Evolutionary conservation across 2,113 vertebrate genomes (phyloP).

Genomic region (Neotragus pygmaeus): DNA sequence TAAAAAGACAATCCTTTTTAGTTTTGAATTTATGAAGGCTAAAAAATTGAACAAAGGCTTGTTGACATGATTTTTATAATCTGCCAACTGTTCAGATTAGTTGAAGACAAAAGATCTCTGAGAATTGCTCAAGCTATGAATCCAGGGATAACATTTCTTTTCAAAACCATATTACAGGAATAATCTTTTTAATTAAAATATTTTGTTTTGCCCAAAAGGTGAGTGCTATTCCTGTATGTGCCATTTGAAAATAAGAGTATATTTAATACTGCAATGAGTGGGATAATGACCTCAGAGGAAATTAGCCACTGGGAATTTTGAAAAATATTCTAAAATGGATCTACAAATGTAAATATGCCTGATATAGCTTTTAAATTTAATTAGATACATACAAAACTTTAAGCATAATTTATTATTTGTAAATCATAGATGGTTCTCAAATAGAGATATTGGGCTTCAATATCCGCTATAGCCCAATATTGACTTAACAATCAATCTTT

Average conservation of each 20-base stretch:
- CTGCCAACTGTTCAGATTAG: neutral
- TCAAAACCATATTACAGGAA: neutral
- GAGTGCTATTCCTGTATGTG: neutral
- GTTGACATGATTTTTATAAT: conserved; percentile 13
- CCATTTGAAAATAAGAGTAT: neutral
- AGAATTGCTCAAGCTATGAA: neutral
- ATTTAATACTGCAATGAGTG: neutral
- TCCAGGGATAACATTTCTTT: neutral
- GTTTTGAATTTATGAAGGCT: neutral
- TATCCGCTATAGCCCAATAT: neutral
- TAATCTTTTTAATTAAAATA: neutral
- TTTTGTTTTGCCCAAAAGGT: neutral
- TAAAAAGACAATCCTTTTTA: neutral
- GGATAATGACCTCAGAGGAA: neutral
- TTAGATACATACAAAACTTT: neutral
- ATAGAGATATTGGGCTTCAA: neutral
- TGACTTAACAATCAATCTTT: neutral
- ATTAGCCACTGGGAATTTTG: neutral
- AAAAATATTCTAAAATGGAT: neutral
- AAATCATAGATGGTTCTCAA: neutral
- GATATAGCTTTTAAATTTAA: neutral
- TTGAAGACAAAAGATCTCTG: neutral
- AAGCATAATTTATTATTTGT: neutral
- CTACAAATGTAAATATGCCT: neutral
- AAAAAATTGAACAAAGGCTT: conserved; percentile 12